Evolutionary conservation across 2,113 vertebrate genomes (phyloP), one percentile per base, ranked within the genome.

Genomic region (Anthoscopus minutus): DNA sequence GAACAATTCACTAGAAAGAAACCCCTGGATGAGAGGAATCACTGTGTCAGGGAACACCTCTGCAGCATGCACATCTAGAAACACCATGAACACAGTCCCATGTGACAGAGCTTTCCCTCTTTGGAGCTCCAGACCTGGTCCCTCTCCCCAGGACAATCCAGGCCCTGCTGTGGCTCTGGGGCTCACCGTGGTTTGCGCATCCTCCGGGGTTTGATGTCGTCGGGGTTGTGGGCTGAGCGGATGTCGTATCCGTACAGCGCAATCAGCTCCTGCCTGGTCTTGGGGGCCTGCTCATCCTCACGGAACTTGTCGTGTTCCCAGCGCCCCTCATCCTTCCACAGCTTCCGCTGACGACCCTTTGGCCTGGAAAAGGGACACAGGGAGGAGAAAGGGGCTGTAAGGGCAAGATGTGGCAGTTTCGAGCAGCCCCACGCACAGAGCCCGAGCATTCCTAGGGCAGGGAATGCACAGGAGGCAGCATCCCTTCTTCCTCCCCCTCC

Each of bases 191-290:
- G 98, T 62, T 99, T 98, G 83, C 99, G 98, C 81, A 98, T 97
- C 56, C 98, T 96, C 69, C 98, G 98, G 0, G 98, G 95, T 19
- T 98, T 98, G 81, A 98, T 98, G 66, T 99, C 99, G 4, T 98
- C 98, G 0, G 98, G 92, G 56, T 98, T 98, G 35, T 98, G 98
- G 31, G 98, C 98, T 3, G 99, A 99, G 3, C 99, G 97, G 95
- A 99, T 99, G 96, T 99, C 99, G 9, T 99, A 99, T 3, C 99
- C 99, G 3, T 99, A 99, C n/a, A 99, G 97, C 2, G 99, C 98
- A 6, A 99, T 98, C 61, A 99, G 98, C 95, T 99, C 99, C 84
- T 99, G 98, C 16, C 99, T 98, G 67, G 98, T 99, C 96, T 99
- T 99, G 2, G 99, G 99, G 17, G 99, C 99, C 95, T 99, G 99